These are phyloP conservation scores for Diachasma alloeum DNA, from an alignment of 1,140 invertebrate genomes.

Conservation along the genomic window DNA sequence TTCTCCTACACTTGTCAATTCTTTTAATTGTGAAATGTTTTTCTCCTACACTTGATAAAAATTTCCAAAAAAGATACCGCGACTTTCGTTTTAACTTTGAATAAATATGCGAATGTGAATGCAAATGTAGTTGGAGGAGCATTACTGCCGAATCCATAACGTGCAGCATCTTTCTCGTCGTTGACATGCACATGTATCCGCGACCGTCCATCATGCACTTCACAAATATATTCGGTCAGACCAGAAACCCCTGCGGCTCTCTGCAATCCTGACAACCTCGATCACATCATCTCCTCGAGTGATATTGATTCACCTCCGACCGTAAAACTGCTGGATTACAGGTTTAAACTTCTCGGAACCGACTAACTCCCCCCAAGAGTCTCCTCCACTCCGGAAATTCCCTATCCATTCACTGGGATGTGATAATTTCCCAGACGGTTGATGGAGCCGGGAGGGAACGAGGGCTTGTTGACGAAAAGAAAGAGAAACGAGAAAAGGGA, in stretches of 20 bases:
- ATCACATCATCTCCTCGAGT: neutral
- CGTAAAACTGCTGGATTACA: neutral
- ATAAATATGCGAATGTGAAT: too few relatives aligned
- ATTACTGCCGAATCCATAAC: too few relatives aligned
- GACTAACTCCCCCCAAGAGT: neutral
- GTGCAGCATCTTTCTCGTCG: too few relatives aligned
- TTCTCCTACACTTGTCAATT: too few relatives aligned
- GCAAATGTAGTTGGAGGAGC: too few relatives aligned
- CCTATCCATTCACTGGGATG: conserved; percentile 7
- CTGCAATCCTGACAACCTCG: neutral
- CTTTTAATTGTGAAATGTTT: too few relatives aligned
- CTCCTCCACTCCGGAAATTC: neutral
- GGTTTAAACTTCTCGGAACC: neutral
- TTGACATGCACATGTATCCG: too few relatives aligned
- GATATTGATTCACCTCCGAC: neutral
- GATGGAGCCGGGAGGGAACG: neutral
- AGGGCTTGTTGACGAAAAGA: neutral
- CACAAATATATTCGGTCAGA: too few relatives aligned
- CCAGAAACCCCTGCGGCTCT: neutral
- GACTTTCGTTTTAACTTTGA: too few relatives aligned
- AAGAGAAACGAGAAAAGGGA: neutral
- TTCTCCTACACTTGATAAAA: too few relatives aligned
- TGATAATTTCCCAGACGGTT: conserved; percentile 13
- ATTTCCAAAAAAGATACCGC: too few relatives aligned
- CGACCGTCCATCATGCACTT: too few relatives aligned